Base-by-base conservation (phyloP, 2,888 invertebrate species). In the Polyploca ridens region DNA sequence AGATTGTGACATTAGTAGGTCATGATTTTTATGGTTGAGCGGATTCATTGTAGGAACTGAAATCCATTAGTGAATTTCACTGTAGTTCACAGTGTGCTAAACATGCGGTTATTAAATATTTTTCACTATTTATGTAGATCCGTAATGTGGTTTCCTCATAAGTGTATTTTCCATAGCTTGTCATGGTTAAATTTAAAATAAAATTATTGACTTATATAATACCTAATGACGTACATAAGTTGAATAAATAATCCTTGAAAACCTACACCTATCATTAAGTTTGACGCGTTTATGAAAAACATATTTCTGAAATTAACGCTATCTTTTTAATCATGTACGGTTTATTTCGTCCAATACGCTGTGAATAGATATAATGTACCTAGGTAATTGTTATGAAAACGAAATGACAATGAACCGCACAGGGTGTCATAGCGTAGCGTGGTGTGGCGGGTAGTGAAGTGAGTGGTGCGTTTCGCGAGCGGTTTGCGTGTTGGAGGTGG, bases 401-500 rank as follows among this genome's bases (percentile, higher is more conserved):
- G 5, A 35, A 4, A 35, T 46, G 14, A 46, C 6, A 46, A 16
- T 49, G 16, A 49, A 49, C 49, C n/a, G 46, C 46, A 16, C 16
- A 6, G n/a, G 49, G 49, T 49, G 49, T 14, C 38, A 10, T 46
- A 14, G 5, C 16, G 49, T 46, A 14, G 5, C 16, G 49, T 7
- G n/a, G 14, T 3, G 1, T 1, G 27, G 49, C 16, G 54, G 64
- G 66, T 64, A 46, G 62, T 63, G 58, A 54, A 49, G 64, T 62
- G 59, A 62, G 46, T 7, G 41, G 61, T 64, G 63, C 59, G 58
- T 58, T 10, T 63, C 58, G 57, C 62, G 66, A 57, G 58, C 62
- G 65, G 66, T 46, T 46, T 46, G 46, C 58, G 66, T 62, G 59
- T 65, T 33, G 64, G 60, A 35, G 66, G 68, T 70, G 72, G 70